Conservation (phyloP, 1,140 invertebrate genomes). For the Formica exsecta region DNA sequence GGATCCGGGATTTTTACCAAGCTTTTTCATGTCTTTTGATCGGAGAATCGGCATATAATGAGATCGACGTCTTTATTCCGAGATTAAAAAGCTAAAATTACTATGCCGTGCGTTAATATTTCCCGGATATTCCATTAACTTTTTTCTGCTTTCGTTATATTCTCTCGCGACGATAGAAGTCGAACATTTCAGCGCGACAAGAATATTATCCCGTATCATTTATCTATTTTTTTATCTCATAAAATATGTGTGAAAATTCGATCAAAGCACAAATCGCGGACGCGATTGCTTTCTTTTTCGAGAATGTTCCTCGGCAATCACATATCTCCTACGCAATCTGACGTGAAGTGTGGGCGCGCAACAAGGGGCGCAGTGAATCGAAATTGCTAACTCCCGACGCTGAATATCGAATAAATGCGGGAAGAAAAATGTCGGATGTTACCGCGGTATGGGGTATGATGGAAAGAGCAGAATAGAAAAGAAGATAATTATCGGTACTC, state of each 20-base stretch:
- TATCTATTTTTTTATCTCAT: neutral
- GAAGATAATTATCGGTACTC: slow-evolving; percentile 43
- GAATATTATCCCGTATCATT: slow-evolving; percentile 5
- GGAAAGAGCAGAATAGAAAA: slow-evolving; percentile 18
- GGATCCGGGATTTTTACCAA: slow-evolving; percentile 36
- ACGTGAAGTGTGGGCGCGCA: slow-evolving; percentile 22
- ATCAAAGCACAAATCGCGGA: neutral
- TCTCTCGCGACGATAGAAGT: neutral
- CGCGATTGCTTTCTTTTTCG: neutral
- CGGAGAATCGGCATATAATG: slow-evolving; percentile 35
- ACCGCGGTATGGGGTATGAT: slow-evolving; percentile 5
- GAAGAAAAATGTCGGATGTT: slow-evolving; percentile 36
- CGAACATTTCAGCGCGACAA: neutral
- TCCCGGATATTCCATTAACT: slow-evolving; percentile 39
- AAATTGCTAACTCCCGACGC: slow-evolving; percentile 25
- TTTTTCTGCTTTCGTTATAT: slow-evolving; percentile 7
- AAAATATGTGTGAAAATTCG: neutral
- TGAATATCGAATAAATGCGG: slow-evolving; percentile 44
- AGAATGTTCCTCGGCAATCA: neutral
- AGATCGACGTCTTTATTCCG: slow-evolving; percentile 23
- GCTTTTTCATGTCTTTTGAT: neutral
- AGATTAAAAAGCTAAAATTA: slow-evolving; percentile 57
- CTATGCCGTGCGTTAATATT: slow-evolving; percentile 5
- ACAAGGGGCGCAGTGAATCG: slow-evolving; percentile 29
- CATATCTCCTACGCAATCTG: slow-evolving; percentile 1